Evolutionary conservation across 2,797 vertebrate species (phyloP), one percentile per base, ranked within the genome.

Genomic region (Hephaestus fuliginosus): DNA sequence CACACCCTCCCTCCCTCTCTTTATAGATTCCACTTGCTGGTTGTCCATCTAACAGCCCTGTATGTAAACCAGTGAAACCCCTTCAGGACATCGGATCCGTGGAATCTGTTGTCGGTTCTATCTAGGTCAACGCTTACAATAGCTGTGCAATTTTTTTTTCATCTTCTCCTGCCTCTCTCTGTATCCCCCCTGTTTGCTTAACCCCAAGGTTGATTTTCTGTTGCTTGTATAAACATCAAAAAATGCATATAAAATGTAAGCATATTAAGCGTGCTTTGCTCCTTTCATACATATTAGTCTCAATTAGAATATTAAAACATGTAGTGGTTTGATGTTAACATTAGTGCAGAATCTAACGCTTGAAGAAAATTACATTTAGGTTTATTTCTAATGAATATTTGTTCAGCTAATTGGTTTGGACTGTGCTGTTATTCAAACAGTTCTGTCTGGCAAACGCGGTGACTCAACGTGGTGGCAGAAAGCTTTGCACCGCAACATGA

Each of bases 71-170:
- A 94, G 90, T 85, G 83, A 94, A 94, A 93, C 83, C 92, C 94
- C 95, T 94, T 89, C 89, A 95, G 95, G 95, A 94, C 94, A 95
- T 93, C 88, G 93, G 92, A 95, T 94, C 89, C 85, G 57, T 89
- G 89, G 92, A 94, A 91, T 92, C 90, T 91, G 89, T 91, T 95
- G 93, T 93, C 84, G 90, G 92, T 93, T 94, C 89, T 96, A 96
- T 95, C 93, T 96, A 95, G 96, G 96, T 96, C 95, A 96, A 86
- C 80, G 91, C 95, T 94, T 93, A 94, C 94, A 95, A 95, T 93
- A 94, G 91, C 94, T 91, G 88, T 88, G 88, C 85, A 87, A 83
- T 89, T 86, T 84, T 84, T 85, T 84, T 83, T 84, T 85, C 74
- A 73, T 80, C 60, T 74, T 66, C 77, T 63, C 63, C 82, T 46